Percentiles rank a stretch among this genome's conserved stretches.
Evolutionary conservation across 2,113 vertebrate genomes (phyloP).

Genomic region (Chaetops frenatus): DNA sequence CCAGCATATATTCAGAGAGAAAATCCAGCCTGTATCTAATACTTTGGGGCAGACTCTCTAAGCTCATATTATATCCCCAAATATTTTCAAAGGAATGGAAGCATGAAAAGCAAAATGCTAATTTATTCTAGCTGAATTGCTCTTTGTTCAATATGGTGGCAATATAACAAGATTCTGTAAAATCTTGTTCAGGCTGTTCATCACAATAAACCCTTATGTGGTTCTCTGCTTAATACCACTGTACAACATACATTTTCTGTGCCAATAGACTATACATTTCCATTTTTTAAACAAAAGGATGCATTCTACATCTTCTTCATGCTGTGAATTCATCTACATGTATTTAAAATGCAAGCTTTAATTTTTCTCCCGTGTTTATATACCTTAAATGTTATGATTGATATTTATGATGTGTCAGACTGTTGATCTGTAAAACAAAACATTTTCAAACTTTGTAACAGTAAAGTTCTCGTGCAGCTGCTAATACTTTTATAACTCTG

Average conservation of each 20-base stretch:
- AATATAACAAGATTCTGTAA: constrained; percentile 14
- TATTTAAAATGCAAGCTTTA: constrained; percentile 8
- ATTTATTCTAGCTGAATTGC: constrained; percentile 54
- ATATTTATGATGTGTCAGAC: constrained; percentile 65
- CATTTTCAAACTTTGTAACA: constrained; percentile 61
- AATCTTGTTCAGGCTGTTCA: background rate
- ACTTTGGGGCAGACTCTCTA: constrained; percentile 12
- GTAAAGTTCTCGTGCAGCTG: constrained; percentile 63
- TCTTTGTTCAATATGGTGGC: background rate
- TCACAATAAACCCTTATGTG: background rate
- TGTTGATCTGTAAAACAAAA: constrained; percentile 69
- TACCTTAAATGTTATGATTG: constrained; percentile 30
- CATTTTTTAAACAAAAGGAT: background rate
- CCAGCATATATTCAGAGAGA: constrained; percentile 29
- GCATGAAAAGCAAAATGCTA: constrained; percentile 38
- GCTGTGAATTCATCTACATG: background rate
- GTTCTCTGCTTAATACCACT: background rate
- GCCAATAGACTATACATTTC: background rate
- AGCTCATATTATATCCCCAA: constrained; percentile 24
- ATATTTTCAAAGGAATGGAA: constrained; percentile 59
- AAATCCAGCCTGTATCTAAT: constrained; percentile 48
- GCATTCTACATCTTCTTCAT: background rate
- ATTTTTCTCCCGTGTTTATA: constrained; percentile 15
- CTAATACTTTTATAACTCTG: constrained; percentile 71
- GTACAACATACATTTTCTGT: background rate